Evolutionary conservation across 1,140 invertebrate genomes (phyloP).

Genomic region (Cecropterus lyciades): DNA sequence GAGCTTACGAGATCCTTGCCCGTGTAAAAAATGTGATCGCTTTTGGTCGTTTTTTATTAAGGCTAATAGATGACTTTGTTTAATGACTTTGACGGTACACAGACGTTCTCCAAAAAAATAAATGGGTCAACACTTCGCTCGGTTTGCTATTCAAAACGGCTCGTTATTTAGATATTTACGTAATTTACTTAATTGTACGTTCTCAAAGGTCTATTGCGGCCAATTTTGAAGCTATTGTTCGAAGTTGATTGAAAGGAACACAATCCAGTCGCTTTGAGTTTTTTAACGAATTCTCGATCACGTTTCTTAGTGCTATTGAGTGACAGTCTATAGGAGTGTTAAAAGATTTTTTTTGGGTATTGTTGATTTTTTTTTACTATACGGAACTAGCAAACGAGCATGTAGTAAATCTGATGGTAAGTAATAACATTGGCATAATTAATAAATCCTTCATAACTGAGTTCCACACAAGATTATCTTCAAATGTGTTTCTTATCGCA

Average conservation of each 20-base stretch:
- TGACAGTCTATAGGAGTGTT: too few species aligned
- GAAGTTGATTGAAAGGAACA: conserved; percentile 31
- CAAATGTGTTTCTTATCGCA: too few species aligned
- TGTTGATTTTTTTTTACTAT: too few species aligned
- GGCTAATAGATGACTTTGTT: conserved; percentile 52
- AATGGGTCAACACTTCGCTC: conserved; percentile 61
- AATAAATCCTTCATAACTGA: too few species aligned
- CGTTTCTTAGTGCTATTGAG: conserved; percentile 52
- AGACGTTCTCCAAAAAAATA: conserved; percentile 56
- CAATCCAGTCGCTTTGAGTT: conserved; percentile 37
- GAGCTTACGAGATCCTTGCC: conserved; percentile 56
- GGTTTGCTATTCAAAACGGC: conserved; percentile 45
- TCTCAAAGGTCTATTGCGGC: conserved; percentile 30
- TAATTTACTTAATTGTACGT: conserved; percentile 34
- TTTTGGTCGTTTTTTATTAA: conserved; percentile 53
- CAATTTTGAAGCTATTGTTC: conserved; percentile 24
- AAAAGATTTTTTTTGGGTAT: too few species aligned
- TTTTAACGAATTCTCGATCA: conserved; percentile 61
- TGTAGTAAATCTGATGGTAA: too few species aligned
- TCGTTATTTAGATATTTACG: conserved; percentile 39
- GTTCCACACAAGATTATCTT: too few species aligned
- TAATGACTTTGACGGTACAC: conserved; percentile 43
- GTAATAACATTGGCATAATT: too few species aligned
- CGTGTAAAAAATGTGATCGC: conserved; percentile 50
- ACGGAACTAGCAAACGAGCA: too few species aligned